Evolutionary conservation across 2,888 invertebrate genomes (phyloP).

Genomic region (Ditula angustiorana): DNA sequence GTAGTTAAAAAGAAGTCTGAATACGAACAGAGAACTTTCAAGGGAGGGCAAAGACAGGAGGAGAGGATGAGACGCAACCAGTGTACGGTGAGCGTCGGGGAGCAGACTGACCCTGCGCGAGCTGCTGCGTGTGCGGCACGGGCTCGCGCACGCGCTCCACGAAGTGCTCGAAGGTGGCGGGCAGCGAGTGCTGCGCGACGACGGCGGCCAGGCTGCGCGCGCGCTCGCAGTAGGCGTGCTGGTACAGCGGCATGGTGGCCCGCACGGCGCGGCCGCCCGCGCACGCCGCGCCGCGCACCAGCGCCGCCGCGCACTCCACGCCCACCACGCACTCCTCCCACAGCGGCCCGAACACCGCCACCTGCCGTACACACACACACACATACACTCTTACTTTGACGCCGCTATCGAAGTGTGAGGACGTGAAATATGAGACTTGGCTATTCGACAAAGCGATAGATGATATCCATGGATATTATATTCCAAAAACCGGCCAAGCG

Average conservation of each 20-base stretch:
- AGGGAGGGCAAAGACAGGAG: no score
- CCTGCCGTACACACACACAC: constrained; percentile 70
- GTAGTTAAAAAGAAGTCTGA: no score
- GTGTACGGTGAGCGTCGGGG: no score
- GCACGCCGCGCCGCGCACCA: constrained; percentile 94
- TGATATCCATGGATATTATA: no score
- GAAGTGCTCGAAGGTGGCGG: constrained; percentile 95
- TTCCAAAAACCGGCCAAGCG: no score
- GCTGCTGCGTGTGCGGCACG: constrained; percentile 45
- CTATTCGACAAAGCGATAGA: no score
- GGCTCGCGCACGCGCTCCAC: constrained; percentile 74
- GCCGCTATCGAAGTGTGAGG: no score
- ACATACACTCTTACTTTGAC: not conserved
- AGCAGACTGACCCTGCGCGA: not conserved
- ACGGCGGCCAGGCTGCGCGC: constrained; percentile 94
- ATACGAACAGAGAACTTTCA: no score
- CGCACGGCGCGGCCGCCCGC: constrained; percentile 97
- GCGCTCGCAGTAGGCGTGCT: constrained; percentile 97
- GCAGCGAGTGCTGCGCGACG: constrained; percentile 93
- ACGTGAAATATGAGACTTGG: no score
- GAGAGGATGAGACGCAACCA: no score
- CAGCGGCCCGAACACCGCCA: constrained; percentile 97
- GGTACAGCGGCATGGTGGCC: constrained; percentile 94
- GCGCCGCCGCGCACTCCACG: constrained; percentile 88
- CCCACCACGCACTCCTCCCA: constrained; percentile 94